A percentile compares a stretch with the other conserved stretches of the same genome.
phyloP scores from a whole-genome alignment of 64 coral and sea anemone genomes.

The Actinia tenebrosa region DNA sequence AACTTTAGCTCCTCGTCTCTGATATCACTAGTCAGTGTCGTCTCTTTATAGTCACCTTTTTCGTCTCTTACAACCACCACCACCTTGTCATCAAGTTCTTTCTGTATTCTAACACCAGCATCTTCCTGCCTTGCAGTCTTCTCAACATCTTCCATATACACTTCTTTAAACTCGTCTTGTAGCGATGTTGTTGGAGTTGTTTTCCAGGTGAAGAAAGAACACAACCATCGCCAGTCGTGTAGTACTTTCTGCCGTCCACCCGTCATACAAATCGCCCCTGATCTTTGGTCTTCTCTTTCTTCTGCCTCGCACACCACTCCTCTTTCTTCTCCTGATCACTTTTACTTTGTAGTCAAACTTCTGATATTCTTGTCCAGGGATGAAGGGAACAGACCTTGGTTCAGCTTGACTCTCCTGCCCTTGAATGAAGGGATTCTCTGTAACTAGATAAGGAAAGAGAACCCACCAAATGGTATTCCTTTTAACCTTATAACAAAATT shows the following conservation, averaged over 20 bases:
- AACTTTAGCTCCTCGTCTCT: not conserved
- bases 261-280: not conserved
- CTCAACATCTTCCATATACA: not conserved
- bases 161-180: not conserved
- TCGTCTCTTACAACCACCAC: not conserved
- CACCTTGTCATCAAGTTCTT: not conserved
- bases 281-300: not conserved
- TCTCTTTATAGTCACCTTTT: not conserved
- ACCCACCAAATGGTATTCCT: no score
- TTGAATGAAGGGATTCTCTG: not conserved
- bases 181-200: not conserved
- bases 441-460: not conserved
- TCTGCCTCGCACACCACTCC: not conserved
- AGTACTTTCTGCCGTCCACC: not conserved
- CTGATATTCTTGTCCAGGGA: not conserved
- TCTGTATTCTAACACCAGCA: not conserved
- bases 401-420: not conserved
- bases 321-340: not conserved
- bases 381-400: not conserved
- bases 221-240: not conserved
- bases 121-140: not conserved
- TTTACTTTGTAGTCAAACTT: not conserved
- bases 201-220: not conserved
- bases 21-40: not conserved
- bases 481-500: no score